Evolutionary conservation across 2,888 invertebrate species (phyloP), one percentile per base, ranked within the genome.

Genomic region (Calephelis perditalis): DNA sequence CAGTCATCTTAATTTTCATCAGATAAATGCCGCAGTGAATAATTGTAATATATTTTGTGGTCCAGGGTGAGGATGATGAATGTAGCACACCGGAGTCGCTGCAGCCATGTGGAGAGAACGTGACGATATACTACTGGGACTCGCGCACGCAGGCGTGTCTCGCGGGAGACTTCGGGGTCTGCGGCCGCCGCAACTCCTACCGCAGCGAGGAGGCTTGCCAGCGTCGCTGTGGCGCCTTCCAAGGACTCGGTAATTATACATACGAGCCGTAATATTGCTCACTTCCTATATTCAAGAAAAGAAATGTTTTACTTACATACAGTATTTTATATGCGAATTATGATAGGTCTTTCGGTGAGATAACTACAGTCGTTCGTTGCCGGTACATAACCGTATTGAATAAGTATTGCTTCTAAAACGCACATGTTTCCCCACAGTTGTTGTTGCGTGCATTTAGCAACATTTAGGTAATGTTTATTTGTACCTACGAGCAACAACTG

Each of bases 121-220:
- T 92, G 35, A 91, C 93, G 0, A 92, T 93, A 3, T 98, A 94
- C 92, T 96, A 94, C 86, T 98, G 93, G 78, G 95, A 97, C 76
- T 76, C 84, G 0, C 77, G 77, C 0, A 78, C 76, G 1, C 81
- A 91, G 46, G 79, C 79, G 11, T 96, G 96, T 73, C 86, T 92
- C 54, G 91, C 92, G 0, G 96, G 96, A 74, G 85, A 91, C 57
- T 68, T 78, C 65, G 87, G 86, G 35, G 76, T 66, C 67, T 97
- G 97, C 75, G 92, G 92, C 7, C 94, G 95, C 49, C 92, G 92
- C 54, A 96, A 97, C 81, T 91, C 94, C 64, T 96, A 94, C 83
- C 89, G 92, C 63, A 93, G 94, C 0, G 93, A 94, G 70, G 96
- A 96, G 71, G 95, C 95, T 72, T 96, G 96, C 77, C 93, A 95